A percentile compares a stretch with the other conserved stretches of the same genome.
Evolutionary conservation across 2,888 invertebrate genomes (phyloP).

Genomic region (Microctonus hyperodae): DNA sequence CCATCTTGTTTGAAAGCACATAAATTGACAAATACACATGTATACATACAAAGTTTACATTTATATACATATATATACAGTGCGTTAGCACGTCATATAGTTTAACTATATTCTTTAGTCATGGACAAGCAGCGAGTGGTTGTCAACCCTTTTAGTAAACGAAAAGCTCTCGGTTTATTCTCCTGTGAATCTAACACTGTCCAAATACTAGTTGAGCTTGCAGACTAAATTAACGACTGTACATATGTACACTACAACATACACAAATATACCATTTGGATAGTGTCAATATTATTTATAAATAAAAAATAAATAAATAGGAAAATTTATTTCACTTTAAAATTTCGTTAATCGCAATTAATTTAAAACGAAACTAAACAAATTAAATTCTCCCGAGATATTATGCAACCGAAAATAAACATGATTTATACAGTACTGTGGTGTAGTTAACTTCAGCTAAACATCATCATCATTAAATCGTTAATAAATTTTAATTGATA

Average conservation of each 20-base stretch:
- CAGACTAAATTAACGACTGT: background rate
- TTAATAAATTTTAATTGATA: no score
- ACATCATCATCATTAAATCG: no score
- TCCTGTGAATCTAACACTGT: slow-evolving; percentile 2
- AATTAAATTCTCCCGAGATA: no score
- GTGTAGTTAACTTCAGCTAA: no score
- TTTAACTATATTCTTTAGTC: background rate
- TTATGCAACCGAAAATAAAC: no score
- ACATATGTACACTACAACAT: background rate
- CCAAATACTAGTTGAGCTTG: background rate
- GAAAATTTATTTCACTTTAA: no score
- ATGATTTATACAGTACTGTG: no score
- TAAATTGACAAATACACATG: background rate
- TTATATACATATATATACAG: background rate
- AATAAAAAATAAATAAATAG: no score
- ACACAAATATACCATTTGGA: background rate
- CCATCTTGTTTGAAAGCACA: background rate
- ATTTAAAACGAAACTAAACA: no score
- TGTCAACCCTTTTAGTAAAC: slow-evolving; percentile 11
- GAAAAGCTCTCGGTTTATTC: slow-evolving; percentile 7
- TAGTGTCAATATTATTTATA: background rate
- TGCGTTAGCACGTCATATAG: background rate
- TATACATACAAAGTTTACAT: background rate
- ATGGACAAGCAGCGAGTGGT: background rate
- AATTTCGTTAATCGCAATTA: no score